These are phyloP conservation scores for Blennius ocellaris DNA, from an alignment of 2,113 vertebrate species.

Conservation along the genomic window DNA sequence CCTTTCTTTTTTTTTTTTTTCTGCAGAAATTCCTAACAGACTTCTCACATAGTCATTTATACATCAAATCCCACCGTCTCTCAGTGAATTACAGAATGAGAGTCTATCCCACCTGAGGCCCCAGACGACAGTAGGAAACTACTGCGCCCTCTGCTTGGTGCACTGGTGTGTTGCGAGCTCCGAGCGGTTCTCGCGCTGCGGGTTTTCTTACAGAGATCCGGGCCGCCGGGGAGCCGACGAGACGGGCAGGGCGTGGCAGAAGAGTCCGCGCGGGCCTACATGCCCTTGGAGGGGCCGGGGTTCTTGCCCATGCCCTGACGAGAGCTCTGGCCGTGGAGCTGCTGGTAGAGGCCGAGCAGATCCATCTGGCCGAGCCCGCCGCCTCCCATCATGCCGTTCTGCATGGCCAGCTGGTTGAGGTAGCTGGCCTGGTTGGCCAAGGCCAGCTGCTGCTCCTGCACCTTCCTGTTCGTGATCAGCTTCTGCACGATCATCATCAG, in stretches of 20 bases:
- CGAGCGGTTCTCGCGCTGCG: conserved; percentile 15
- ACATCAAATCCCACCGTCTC: conserved; percentile 62
- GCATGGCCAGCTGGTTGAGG: conserved; percentile 88
- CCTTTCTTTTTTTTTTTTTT: conserved; percentile 67
- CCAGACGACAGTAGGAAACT: conserved; percentile 55
- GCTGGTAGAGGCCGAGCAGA: conserved; percentile 95
- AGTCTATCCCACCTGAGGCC: conserved; percentile 44
- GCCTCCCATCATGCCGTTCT: conserved; percentile 86
- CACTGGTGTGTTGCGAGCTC: conserved; percentile 34
- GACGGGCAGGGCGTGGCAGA: neutral
- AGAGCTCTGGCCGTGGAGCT: conserved; percentile 86
- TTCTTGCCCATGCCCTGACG: conserved; percentile 89
- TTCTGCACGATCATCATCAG: conserved; percentile 96
- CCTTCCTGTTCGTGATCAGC: conserved; percentile 94
- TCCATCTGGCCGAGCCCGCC: conserved; percentile 87
- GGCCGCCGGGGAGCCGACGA: conserved; percentile 51
- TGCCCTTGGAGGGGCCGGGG: conserved; percentile 94
- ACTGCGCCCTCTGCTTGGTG: conserved; percentile 36
- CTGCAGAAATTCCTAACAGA: conserved; percentile 77
- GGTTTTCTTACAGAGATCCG: conserved; percentile 25
- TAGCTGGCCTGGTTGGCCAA: conserved; percentile 88
- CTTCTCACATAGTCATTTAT: conserved; percentile 76
- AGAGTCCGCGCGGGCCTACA: conserved; percentile 76
- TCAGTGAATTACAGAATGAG: conserved; percentile 64
- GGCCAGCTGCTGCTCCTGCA: conserved; percentile 96